Conservation (phyloP, 2,888 invertebrate genomes). For the Sphinx pinastri region DNA sequence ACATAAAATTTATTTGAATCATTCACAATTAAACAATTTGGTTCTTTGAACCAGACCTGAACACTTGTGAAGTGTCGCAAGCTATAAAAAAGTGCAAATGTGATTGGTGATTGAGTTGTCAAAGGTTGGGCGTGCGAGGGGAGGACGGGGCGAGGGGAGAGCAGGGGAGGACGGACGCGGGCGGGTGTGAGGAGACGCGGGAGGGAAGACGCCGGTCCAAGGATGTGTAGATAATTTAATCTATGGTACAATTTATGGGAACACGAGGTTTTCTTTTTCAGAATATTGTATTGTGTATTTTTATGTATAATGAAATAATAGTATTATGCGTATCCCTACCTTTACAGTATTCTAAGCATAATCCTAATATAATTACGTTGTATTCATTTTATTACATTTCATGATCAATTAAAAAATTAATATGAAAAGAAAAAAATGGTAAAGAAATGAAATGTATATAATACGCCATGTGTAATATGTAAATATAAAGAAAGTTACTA, state of each 20-base stretch:
- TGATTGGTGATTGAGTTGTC: slow-evolving; percentile 80
- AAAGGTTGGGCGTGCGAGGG: slow-evolving; percentile 66
- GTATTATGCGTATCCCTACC: no score
- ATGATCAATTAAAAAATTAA: no score
- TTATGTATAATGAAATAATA: background rate
- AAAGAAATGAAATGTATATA: no score
- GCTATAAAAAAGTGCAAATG: slow-evolving; percentile 55
- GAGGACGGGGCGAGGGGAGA: slow-evolving; percentile 50
- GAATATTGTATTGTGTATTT: slow-evolving; percentile 29
- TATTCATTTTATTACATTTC: no score
- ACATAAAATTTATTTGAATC: background rate
- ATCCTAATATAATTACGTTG: no score
- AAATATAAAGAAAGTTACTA: no score
- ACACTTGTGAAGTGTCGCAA: slow-evolving; percentile 28
- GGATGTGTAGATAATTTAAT: slow-evolving; percentile 29
- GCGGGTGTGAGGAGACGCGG: slow-evolving; percentile 37
- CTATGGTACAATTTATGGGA: slow-evolving; percentile 46
- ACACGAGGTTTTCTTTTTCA: background rate
- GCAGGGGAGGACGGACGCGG: slow-evolving; percentile 50
- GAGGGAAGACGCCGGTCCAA: slow-evolving; percentile 33
- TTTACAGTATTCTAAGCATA: no score
- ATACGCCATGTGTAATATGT: no score
- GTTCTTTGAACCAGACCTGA: slow-evolving; percentile 3
- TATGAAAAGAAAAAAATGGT: no score
- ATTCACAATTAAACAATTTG: background rate